phyloP scores from a whole-genome alignment of 2,888 invertebrate species.

The Mesorhabditis spiculigera region DNA sequence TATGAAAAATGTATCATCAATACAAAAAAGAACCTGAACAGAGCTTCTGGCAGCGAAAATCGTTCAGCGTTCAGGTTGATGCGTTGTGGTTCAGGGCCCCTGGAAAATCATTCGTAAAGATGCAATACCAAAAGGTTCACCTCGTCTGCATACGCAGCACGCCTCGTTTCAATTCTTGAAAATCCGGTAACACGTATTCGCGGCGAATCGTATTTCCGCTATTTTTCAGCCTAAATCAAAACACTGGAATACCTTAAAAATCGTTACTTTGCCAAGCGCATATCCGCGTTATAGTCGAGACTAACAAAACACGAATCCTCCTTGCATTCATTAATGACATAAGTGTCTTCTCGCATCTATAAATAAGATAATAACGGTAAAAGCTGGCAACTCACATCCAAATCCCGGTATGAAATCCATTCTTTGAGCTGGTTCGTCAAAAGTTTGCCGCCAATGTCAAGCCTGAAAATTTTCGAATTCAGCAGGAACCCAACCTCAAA shows the following conservation, averaged over 20 bases:
- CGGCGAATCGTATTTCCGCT: slow-evolving; percentile 70
- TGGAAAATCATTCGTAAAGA: slow-evolving; percentile 61
- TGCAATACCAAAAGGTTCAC: background rate
- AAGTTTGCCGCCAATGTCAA: slow-evolving; percentile 93
- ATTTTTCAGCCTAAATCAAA: slow-evolving; percentile 52
- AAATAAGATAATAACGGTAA: background rate
- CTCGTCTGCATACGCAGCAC: slow-evolving; percentile 17
- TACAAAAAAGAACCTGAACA: slow-evolving; percentile 67
- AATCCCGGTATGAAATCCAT: slow-evolving; percentile 81
- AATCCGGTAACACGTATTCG: slow-evolving; percentile 94
- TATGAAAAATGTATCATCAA: slow-evolving; percentile 43
- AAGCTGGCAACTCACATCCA: slow-evolving; percentile 76
- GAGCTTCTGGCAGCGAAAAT: slow-evolving; percentile 85
- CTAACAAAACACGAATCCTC: slow-evolving; percentile 95
- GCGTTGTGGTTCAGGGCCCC: slow-evolving; percentile 61
- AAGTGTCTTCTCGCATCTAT: slow-evolving; percentile 28
- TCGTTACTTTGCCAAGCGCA: slow-evolving; percentile 64
- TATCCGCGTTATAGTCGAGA: slow-evolving; percentile 76
- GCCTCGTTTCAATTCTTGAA: slow-evolving; percentile 65
- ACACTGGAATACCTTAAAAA: background rate
- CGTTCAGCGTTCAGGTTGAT: slow-evolving; percentile 86
- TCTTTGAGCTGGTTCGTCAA: slow-evolving; percentile 96
- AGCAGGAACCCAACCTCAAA: slow-evolving; percentile 63
- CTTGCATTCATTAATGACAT: slow-evolving; percentile 76
- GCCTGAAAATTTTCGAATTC: slow-evolving; percentile 65